phyloP scores from a whole-genome alignment of 2,888 invertebrate genomes.

The Anodontia alba region DNA sequence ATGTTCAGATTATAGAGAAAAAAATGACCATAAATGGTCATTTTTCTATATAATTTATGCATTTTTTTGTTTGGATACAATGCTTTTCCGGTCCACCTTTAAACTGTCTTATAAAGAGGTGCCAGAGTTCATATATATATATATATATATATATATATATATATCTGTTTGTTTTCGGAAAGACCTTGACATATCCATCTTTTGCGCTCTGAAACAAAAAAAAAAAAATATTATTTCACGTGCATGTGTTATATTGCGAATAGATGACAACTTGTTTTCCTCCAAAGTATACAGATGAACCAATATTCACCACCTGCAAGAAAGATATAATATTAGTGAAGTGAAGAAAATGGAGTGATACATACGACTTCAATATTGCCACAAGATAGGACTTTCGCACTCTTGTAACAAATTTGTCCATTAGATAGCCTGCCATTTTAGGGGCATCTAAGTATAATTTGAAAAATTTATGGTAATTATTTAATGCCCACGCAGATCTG shows the following conservation, averaged over 20 bases:
- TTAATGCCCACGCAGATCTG: constrained; percentile 96
- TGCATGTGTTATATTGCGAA: not conserved
- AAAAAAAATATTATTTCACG: not conserved
- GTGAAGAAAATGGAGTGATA: constrained; percentile 85
- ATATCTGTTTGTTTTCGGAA: no score
- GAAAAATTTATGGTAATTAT: constrained; percentile 97
- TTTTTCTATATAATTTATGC: no score
- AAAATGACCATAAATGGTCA: no score
- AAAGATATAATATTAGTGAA: no score
- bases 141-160: no score
- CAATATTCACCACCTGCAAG: not conserved
- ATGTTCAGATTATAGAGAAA: no score
- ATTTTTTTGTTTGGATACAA: no score
- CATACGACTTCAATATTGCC: constrained; percentile 98
- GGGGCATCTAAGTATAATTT: constrained; percentile 95
- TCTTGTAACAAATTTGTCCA: constrained; percentile 99
- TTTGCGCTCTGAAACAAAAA: no score
- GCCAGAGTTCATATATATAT: no score
- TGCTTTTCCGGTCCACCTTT: no score
- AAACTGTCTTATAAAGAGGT: no score
- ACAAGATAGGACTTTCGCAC: constrained; percentile 96
- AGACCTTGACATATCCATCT: no score
- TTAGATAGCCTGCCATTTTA: constrained; percentile 97
- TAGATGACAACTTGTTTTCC: not conserved
- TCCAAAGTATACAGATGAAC: not conserved